These are phyloP conservation scores for Leptinotarsa juncta DNA, from an alignment of 2,888 invertebrate species.

Conservation along the genomic window DNA sequence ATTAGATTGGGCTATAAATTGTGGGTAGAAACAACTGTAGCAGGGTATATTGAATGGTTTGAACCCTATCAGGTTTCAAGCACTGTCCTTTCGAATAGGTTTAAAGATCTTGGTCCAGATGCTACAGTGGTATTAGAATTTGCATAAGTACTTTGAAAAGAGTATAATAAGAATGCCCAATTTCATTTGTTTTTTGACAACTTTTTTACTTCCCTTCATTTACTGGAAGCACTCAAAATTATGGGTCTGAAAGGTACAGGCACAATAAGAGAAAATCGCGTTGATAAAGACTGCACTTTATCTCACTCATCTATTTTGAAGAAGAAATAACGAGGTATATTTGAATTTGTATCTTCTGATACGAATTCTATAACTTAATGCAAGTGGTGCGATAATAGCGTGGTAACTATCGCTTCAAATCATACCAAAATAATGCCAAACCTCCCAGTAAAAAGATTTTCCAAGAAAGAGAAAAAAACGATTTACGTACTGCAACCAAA, in stretches of 20 bases:
- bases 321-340: slow-evolving; percentile 19
- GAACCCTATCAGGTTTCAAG: too few species aligned
- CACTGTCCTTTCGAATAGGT: too few species aligned
- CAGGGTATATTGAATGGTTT: too few species aligned
- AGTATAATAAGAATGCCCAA: background rate
- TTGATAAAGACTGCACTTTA: background rate
- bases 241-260: slow-evolving; percentile 27
- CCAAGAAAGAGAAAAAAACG: slow-evolving; percentile 36
- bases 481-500: slow-evolving; percentile 36
- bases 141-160: too few species aligned
- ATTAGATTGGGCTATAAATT: too few species aligned
- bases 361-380: background rate
- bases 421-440: background rate
- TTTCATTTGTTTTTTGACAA: slow-evolving; percentile 26
- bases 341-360: slow-evolving; percentile 24
- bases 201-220: slow-evolving; percentile 22
- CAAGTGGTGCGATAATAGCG: slow-evolving; percentile 39
- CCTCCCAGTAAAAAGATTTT: slow-evolving; percentile 24
- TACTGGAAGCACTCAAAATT: slow-evolving; percentile 11
- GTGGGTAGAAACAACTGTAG: too few species aligned
- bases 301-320: slow-evolving; percentile 6
- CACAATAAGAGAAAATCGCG: slow-evolving; percentile 31
- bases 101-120: too few species aligned
- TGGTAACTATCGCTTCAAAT: slow-evolving; percentile 29
- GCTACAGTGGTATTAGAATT: too few species aligned